Evolutionary conservation across 2,888 invertebrate species (phyloP).

Genomic region (Drosophila multiciliata): DNA sequence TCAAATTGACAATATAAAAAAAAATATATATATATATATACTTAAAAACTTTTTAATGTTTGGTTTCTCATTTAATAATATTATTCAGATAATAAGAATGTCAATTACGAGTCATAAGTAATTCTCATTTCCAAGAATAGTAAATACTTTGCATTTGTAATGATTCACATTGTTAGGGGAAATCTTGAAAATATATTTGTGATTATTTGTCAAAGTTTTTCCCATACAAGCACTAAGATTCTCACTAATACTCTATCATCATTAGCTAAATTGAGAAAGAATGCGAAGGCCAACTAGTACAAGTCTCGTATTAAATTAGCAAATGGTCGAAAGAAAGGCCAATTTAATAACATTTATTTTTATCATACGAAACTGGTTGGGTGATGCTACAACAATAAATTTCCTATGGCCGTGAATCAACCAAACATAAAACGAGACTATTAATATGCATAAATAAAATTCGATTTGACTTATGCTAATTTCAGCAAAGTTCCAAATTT

Average conservation of each 20-base stretch:
- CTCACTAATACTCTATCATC: background rate
- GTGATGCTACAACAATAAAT: conserved; percentile 12
- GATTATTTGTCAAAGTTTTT: background rate
- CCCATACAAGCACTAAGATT: background rate
- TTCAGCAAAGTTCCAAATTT: background rate
- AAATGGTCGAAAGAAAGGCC: conserved; percentile 4
- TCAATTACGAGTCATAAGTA: background rate
- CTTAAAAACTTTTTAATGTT: no score
- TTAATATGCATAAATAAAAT: conserved; percentile 1
- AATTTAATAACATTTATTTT: conserved; percentile 6
- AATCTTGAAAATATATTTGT: background rate
- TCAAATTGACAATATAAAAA: no score
- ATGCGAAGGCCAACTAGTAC: conserved; percentile 19
- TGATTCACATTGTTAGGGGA: background rate
- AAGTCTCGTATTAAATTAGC: conserved; percentile 4
- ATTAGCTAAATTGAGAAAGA: background rate
- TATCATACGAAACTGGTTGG: background rate
- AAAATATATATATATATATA: no score
- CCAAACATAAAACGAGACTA: conserved; percentile 6
- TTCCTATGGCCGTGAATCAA: conserved; percentile 18
- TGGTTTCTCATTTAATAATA: background rate
- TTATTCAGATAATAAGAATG: background rate
- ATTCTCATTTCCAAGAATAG: background rate
- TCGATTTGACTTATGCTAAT: conserved; percentile 7
- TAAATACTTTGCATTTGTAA: background rate